Conservation (phyloP, 2,113 vertebrate genomes). For the Orientallactaga bullata region DNA sequence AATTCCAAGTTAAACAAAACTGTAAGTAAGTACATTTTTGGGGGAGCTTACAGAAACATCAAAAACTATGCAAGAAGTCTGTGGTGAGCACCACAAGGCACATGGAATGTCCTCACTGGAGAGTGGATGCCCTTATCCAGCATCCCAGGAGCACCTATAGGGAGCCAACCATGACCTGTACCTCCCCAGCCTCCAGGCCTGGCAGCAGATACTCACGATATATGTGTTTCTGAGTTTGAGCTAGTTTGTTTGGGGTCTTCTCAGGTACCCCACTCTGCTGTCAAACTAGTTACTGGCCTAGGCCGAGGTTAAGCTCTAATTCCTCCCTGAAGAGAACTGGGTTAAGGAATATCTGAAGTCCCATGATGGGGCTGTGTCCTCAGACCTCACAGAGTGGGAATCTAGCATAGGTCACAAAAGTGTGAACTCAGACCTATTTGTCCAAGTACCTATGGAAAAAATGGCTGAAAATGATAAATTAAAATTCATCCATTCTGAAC, state of each 20-base stretch:
- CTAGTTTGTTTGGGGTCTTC: neutral
- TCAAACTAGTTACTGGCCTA: neutral
- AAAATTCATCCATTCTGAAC: neutral
- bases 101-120: neutral
- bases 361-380: too few relatives aligned
- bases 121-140: too few relatives aligned
- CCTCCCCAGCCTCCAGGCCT: neutral
- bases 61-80: neutral
- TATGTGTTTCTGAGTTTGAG: neutral
- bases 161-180: too few relatives aligned
- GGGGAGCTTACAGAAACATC: neutral
- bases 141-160: neutral
- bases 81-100: neutral
- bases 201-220: neutral
- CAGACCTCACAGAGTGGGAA: neutral
- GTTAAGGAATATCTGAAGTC: neutral
- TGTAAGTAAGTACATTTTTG: neutral
- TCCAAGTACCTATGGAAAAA: slow-evolving; percentile 10
- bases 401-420: slow-evolving; percentile 2
- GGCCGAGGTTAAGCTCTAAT: neutral
- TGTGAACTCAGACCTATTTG: neutral
- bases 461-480: neutral
- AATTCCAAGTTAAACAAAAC: slow-evolving; percentile 16
- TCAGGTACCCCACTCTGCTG: neutral
- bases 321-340: neutral